phyloP scores from a whole-genome alignment of 2,888 invertebrate species.

The Sesia bembeciformis region DNA sequence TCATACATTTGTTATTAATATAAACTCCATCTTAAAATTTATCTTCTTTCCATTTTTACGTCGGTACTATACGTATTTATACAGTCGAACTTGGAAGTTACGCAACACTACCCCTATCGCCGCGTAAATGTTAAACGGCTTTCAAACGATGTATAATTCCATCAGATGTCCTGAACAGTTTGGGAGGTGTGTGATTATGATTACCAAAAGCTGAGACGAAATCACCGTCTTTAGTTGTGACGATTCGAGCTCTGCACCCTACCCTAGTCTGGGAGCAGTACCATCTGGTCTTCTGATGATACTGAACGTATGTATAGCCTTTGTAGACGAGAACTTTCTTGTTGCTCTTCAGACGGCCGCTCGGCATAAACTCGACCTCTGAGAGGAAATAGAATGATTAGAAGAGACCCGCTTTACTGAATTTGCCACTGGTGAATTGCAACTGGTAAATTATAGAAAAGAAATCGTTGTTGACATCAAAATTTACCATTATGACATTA shows the following conservation, averaged over 20 bases:
- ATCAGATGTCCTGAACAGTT: not conserved
- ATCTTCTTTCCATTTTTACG: too few species aligned
- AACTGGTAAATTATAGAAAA: too few species aligned
- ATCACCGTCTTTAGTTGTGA: not conserved
- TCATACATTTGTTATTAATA: too few species aligned
- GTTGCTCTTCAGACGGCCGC: not conserved
- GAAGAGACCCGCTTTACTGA: too few species aligned
- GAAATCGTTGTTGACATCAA: too few species aligned
- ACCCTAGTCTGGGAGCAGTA: not conserved
- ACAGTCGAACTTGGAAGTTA: too few species aligned
- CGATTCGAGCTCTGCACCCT: not conserved
- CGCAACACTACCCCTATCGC: too few species aligned
- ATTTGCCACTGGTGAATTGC: too few species aligned
- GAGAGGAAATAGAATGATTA: too few species aligned
- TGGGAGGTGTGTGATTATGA: conserved; percentile 1
- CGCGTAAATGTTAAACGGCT: not conserved
- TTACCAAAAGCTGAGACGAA: not conserved
- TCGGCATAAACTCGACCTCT: not conserved
- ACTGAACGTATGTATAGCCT: not conserved
- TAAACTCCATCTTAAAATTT: too few species aligned
- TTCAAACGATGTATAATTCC: not conserved
- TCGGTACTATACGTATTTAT: too few species aligned
- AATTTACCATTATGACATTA: too few species aligned
- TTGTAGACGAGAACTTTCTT: not conserved
- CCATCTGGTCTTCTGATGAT: not conserved